phyloP scores from a whole-genome alignment of 2,888 invertebrate genomes.

The Melinaea menophilus region DNA sequence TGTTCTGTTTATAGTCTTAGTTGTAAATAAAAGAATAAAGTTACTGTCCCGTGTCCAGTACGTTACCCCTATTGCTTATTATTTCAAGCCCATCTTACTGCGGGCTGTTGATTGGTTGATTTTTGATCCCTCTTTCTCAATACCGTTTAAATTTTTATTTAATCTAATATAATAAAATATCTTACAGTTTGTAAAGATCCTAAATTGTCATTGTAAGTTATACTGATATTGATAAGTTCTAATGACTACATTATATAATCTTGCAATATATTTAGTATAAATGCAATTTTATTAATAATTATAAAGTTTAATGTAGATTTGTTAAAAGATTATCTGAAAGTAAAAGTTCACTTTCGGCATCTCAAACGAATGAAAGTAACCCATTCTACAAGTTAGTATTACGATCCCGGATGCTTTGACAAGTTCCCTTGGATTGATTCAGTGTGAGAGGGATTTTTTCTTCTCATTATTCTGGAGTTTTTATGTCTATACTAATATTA shows the following conservation, averaged over 20 bases:
- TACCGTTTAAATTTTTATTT: constrained; percentile 18
- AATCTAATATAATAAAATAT: constrained; percentile 7
- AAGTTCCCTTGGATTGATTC: constrained; percentile 18
- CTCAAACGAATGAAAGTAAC: constrained; percentile 70
- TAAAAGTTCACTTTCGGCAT: constrained; percentile 73
- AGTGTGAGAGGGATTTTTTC: constrained; percentile 10
- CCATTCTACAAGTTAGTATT: constrained; percentile 57
- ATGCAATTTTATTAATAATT: no score
- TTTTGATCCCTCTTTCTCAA: constrained; percentile 23
- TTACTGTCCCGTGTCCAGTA: constrained; percentile 21
- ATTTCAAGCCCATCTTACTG: constrained; percentile 12
- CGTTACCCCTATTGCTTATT: constrained; percentile 20
- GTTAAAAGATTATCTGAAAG: constrained; percentile 46
- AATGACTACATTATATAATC: no score
- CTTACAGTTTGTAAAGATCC: neutral
- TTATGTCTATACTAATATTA: no score
- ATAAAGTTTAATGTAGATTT: neutral
- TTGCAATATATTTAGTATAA: no score
- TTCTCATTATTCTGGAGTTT: neutral
- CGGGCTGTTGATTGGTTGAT: constrained; percentile 22
- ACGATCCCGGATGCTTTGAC: constrained; percentile 56
- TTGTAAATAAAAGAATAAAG: constrained; percentile 13
- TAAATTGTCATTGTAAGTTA: constrained; percentile 6
- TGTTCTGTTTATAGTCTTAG: constrained; percentile 14
- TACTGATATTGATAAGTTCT: no score